Conservation (phyloP, 2,113 vertebrate species). For the Cyanoliseus patagonus region DNA sequence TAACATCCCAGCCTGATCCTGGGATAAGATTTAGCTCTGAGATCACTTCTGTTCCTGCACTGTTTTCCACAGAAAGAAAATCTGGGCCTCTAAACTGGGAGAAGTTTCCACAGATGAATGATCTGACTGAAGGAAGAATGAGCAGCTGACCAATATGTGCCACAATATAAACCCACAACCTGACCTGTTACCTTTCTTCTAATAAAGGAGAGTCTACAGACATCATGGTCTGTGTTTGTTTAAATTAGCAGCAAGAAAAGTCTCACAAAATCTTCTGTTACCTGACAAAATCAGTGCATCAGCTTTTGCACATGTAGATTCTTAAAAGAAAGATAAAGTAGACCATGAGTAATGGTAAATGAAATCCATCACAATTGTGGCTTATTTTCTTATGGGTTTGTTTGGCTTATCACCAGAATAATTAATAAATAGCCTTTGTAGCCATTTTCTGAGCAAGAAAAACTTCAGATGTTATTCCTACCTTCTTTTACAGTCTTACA, state of each 20-base stretch:
- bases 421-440: background rate
- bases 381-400: background rate
- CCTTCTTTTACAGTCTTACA: background rate
- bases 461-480: background rate
- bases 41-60: background rate
- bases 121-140: background rate
- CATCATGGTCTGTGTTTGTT: background rate
- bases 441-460: background rate
- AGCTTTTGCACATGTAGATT: background rate
- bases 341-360: background rate
- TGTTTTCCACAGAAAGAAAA: background rate
- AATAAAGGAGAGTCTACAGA: background rate
- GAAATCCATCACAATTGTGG: background rate
- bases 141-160: background rate
- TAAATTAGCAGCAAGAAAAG: background rate
- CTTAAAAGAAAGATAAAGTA: background rate
- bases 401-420: background rate
- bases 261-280: background rate
- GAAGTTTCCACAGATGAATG: background rate
- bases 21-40: slow-evolving; percentile 10
- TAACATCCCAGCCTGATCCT: background rate
- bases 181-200: background rate
- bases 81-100: background rate
- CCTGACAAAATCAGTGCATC: background rate
- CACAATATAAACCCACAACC: background rate